Base-by-base conservation (phyloP, 2,113 vertebrate genomes). In the Bolborhynchus lineola region DNA sequence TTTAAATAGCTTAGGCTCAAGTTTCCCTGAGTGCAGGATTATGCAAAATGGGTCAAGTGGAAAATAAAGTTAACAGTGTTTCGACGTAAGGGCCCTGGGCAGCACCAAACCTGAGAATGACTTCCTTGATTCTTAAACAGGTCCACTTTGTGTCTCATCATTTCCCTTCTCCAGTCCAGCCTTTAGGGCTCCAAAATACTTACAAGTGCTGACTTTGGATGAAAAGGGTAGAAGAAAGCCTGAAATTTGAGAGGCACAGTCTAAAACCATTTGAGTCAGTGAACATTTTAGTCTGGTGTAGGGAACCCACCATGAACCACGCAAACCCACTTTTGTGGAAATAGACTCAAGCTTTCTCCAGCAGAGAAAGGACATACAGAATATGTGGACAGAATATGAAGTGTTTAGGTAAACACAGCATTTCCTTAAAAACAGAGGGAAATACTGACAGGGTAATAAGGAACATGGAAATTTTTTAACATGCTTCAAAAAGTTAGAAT, bases 1-100 rank as follows among this genome's bases (percentile, higher is more conserved):
- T 92, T 86, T 57, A 64, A 90, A 78, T 35, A 81, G 90, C 6
- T 46, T 47, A 35, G 85, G 41, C n/a, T 69, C 4, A 39, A 2
- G 86, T 94, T 90, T 52, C 42, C 78, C 42, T 19, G 74, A 86
- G 74, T 33, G 8, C 4, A 52, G 74, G 72, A 46, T 97, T 92
- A 86, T 42, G 88, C 52, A 59, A 94, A 96, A 84, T 79, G 80
- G 93, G 86, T 94, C 95, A 86, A 86, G 52, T 50, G 92, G 93
- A 95, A 94, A 96, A 96, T 75, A 96, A 96, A 93, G 95, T 93
- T 82, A 24, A 29, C 60, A 92, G 80, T 96, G 95, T 96, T 96
- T 57, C 2, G 3, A 79, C 55, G 63, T 53, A 74, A 92, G 76
- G 37, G 68, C 82, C 28, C 55, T 81, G 82, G 80, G 81, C 31